Evolutionary conservation across 2,797 vertebrate species (phyloP), one percentile per base, ranked within the genome.

Genomic region (Lindbergichthys nudifrons): DNA sequence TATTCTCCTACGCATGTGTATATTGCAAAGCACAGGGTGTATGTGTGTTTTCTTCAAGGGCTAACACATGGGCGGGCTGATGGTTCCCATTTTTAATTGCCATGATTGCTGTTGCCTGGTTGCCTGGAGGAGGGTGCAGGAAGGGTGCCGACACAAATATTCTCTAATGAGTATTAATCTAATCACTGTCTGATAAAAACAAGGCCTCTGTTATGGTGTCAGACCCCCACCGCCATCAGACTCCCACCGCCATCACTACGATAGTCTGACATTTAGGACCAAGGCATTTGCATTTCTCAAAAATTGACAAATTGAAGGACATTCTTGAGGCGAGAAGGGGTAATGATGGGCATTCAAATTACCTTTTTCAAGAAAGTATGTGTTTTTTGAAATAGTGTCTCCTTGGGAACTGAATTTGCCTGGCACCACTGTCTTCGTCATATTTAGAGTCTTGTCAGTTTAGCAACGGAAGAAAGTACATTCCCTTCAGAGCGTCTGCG

Each of bases 131-230:
- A 94, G 88, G 92, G 88, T 81, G 93, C 91, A 94, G 94, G 80
- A 93, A 91, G 91, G 92, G 90, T 92, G 90, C 93, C 93, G 92
- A 94, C 94, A 95, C 80, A 90, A 94, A 96, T 93, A 96, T 94
- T 92, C 94, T 95, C 95, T 96, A 96, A 96, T 93, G 94, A 95
- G 94, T 96, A 95, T 96, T 96, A 95, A 95, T 95, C 95, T 96
- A 96, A 96, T 96, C 93, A 94, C 91, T 92, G 92, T 82, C 91
- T 95, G 94, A 96, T 94, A 94, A 89, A 93, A 90, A 94, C 91
- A 93, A 87, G 84, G 92, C 84, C 88, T 92, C 88, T 83, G 84
- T 92, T 85, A 89, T 91, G 91, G 91, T 93, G 90, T 88, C 56
- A 70, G 93, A 83, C 58, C 82, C 70, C 83, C 81, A 87, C 81